A percentile compares a stretch with the other conserved stretches of the same genome.
Evolutionary conservation across 2,797 vertebrate genomes (phyloP).

Genomic region (Scyliorhinus canicula): DNA sequence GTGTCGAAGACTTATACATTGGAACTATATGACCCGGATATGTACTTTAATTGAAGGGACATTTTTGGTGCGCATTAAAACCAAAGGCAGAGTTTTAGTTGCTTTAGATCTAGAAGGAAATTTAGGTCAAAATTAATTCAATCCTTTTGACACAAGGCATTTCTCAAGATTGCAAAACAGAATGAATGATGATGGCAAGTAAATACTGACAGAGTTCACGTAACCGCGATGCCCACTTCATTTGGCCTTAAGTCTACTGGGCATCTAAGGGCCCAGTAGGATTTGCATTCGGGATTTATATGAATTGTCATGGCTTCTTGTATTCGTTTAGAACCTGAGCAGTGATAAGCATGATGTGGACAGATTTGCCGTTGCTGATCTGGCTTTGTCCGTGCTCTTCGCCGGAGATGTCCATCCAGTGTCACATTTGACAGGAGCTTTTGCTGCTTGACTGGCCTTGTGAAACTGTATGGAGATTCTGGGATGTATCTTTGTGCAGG

Average conservation of each 20-base stretch:
- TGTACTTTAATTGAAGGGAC: not conserved
- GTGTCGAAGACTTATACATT: not conserved
- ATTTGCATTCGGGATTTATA: not conserved
- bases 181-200: not conserved
- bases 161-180: not conserved
- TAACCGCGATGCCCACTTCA: not conserved
- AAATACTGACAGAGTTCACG: not conserved
- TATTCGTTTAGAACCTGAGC: not conserved
- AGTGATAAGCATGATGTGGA: not conserved
- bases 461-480: constrained; percentile 51
- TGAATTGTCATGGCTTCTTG: not conserved
- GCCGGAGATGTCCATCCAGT: constrained; percentile 2
- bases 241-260: not conserved
- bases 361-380: constrained; percentile 31
- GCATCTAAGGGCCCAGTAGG: not conserved
- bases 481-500: constrained; percentile 64
- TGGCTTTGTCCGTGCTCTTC: constrained; percentile 11
- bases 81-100: not conserved
- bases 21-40: not conserved
- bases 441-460: constrained; percentile 50
- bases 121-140: not conserved
- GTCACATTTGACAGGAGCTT: constrained; percentile 52
- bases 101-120: too few relatives aligned
- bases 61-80: not conserved
- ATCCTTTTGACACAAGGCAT: not conserved